These are phyloP conservation scores for Reticulitermes speratus DNA, from an alignment of 1,140 invertebrate species.

Conservation along the genomic window DNA sequence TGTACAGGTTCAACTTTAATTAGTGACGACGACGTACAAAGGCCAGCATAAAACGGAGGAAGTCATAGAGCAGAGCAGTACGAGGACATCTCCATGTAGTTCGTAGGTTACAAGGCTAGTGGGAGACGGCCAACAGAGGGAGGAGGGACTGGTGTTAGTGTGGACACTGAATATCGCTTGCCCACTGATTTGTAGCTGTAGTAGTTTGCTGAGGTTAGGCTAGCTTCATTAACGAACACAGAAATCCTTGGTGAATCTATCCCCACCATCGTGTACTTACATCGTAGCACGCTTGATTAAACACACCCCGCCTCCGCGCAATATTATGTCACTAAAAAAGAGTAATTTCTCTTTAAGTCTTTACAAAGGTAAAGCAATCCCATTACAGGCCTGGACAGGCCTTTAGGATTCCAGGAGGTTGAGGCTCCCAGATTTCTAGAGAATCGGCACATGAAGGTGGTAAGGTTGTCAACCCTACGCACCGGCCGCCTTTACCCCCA, in stretches of 20 bases:
- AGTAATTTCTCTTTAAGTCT: too few species aligned
- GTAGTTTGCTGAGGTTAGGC: background rate
- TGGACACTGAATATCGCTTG: slow-evolving; percentile 4
- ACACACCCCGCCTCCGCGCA: background rate
- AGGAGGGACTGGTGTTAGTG: background rate
- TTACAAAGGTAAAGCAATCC: too few species aligned
- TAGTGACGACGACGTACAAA: background rate
- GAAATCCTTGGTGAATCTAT: background rate
- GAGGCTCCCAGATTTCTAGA: too few species aligned
- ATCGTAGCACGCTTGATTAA: background rate
- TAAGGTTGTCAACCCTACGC: too few species aligned
- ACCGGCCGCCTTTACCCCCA: too few species aligned
- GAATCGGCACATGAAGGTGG: too few species aligned
- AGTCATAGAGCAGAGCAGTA: background rate
- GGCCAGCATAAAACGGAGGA: slow-evolving; percentile 9
- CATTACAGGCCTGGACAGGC: too few species aligned
- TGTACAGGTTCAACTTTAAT: slow-evolving; percentile 17
- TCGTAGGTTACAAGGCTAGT: background rate
- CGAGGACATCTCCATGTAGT: background rate
- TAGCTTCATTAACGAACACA: slow-evolving; percentile 10
- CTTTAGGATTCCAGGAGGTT: too few species aligned
- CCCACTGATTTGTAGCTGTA: background rate
- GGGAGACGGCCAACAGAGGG: background rate
- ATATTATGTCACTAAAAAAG: background rate
- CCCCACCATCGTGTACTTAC: background rate